Base-by-base conservation (phyloP, 64 coral and sea anemone genomes). In the Porites lutea region DNA sequence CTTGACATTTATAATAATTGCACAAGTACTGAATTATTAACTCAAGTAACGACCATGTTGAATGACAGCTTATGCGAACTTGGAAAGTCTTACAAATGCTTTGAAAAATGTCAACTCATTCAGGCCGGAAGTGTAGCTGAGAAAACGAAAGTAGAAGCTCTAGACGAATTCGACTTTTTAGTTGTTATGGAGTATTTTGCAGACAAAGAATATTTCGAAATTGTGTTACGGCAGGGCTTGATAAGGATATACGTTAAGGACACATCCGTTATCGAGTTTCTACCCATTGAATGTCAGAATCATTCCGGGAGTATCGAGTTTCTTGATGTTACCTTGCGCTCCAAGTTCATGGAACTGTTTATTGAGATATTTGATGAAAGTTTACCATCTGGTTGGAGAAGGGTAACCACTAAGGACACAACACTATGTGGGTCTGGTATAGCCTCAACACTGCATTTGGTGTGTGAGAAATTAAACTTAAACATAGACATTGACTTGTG, bases 41-140 rank as follows among this genome's bases (percentile, higher is more conserved):
- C 62, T 75, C 16, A 89, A 77, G 65, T 89, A 92, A 75, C 68
- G 74, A 75, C 47, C 27, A 73, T 77, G 80, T 59, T 92, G 57
- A 86, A 59, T 14, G 49, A 86, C 14, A 86, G 80, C 37, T 59
- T 92, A 63, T 19, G 27, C 5, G 80, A 92, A 20, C 90, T 92
- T 85, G 90, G 79, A 20, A 77, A 86, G 80, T 66, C 71, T 92
- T 76, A 86, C 81, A 92, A 92, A 76, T 92, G 90, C 81, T 92
- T 92, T 23, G 90, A 92, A 86, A 65, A 75, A 64, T 92, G 90
- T 59, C 43, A 65, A 92, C 90, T 92, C 13, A 46, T 92, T 23
- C 90, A 86, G 77, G 90, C 71, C 70, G 90, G 90, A 77, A 92
- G 90, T 87, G 83, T 86, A 51, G 82, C 82, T 15, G 90, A 92